Evolutionary conservation across 2,113 vertebrate species (phyloP), one percentile per base, ranked within the genome.

Genomic region (Lampris megalopsis): DNA sequence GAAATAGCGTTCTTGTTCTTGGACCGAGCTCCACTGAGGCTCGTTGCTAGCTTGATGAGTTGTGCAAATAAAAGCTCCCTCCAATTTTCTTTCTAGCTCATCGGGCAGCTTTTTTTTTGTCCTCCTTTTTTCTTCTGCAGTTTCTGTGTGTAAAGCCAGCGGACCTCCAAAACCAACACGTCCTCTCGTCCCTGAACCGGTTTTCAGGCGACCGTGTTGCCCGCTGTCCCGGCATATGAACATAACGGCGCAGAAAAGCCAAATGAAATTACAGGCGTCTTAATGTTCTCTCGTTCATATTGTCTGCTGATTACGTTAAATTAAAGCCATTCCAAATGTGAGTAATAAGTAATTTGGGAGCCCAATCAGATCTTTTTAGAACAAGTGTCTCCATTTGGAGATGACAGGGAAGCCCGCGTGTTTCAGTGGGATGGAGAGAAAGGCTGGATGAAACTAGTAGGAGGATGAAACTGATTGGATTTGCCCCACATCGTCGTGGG

Each of bases 21-120:
- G 86, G 87, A 87, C 61, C 3, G 43, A 24, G 70, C 68, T 79
- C 65, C 71, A 7, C 84, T 84, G 66, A 38, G 79, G 70, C 85
- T 81, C 75, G 62, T 59, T 35, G 69, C 86, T 88, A 13, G 35
- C 68, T 85, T 56, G 41, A 79, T 80, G 66, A 67, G 78, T 69
- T 67, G 73, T 79, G 69, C 73, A 89, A 87, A 91, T 88, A 86
- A 79, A 86, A 86, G 86, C 91, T 89, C 68, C 86, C 90, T 91
- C 75, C 65, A 68, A 91, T 84, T 24, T 24, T 24, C 81, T 85
- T 88, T 88, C 88, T 83, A 75, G 73, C 82, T 89, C 84, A 75
- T 87, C 91, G 86, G 74, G 5, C 73, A 68, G 71, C 83, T 80
- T 72, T 53, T 71, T 11, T 36, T 79, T 73, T 67, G 24, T 24